A percentile compares a stretch with the other conserved stretches of the same genome.
phyloP scores from a whole-genome alignment of 2,797 vertebrate species.

The Morelia viridis region DNA sequence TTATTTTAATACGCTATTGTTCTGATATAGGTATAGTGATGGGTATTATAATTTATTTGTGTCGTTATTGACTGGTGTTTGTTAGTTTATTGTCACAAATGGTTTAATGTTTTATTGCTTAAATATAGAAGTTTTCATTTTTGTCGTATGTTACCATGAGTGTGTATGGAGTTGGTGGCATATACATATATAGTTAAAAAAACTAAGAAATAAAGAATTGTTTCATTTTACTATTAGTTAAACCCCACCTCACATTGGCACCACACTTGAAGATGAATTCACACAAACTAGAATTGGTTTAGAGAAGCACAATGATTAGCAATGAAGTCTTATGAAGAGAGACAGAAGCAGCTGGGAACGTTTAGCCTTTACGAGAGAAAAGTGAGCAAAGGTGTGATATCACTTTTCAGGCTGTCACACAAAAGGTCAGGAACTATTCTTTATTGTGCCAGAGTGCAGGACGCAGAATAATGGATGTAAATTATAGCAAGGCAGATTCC shows the following conservation, averaged over 20 bases:
- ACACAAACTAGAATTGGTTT: neutral
- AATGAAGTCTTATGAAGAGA: neutral
- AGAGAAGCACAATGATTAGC: neutral
- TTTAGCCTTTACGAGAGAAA: neutral
- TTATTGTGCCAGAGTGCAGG: neutral
- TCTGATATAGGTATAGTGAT: neutral
- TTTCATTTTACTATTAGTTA: neutral
- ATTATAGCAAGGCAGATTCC: neutral
- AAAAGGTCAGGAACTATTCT: neutral
- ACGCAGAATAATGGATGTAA: neutral
- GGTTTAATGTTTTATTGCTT: neutral
- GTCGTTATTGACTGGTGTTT: neutral
- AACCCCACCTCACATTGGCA: neutral
- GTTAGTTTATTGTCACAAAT: neutral
- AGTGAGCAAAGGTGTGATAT: neutral
- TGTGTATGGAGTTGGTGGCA: neutral
- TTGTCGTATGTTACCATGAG: neutral
- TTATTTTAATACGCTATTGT: neutral
- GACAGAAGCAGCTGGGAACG: neutral
- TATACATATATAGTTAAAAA: neutral
- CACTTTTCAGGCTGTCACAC: neutral
- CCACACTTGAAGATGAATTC: neutral
- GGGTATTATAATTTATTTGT: neutral
- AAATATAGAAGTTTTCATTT: neutral
- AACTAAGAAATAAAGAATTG: neutral